Evolutionary conservation across 1,140 invertebrate species (phyloP).

Genomic region (Heliconius melpomene): DNA sequence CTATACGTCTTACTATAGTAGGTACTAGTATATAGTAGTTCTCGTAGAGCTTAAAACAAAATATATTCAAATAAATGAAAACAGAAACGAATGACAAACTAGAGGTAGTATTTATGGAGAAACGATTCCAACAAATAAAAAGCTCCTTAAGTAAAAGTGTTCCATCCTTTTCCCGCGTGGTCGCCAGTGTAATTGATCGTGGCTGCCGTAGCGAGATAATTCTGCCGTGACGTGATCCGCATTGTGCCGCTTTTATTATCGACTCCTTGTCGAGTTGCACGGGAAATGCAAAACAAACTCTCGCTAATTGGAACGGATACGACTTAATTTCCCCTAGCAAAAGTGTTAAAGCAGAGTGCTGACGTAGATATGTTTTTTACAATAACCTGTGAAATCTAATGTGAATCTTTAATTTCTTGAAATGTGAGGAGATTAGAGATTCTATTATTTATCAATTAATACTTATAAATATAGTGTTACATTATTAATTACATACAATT

Average conservation of each 20-base stretch:
- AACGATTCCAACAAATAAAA: constrained; percentile 27
- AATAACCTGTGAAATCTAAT: constrained; percentile 18
- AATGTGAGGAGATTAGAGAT: too few species aligned
- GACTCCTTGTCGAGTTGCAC: constrained; percentile 49
- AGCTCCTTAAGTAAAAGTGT: constrained; percentile 31
- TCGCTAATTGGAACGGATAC: constrained; percentile 63
- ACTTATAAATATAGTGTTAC: too few species aligned
- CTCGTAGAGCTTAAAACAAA: background rate
- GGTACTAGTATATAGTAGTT: background rate
- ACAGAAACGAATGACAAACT: background rate
- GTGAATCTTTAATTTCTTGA: too few species aligned
- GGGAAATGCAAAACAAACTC: constrained; percentile 71
- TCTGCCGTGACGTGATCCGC: constrained; percentile 73
- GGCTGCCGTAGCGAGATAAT: constrained; percentile 71
- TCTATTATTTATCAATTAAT: too few species aligned
- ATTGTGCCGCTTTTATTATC: constrained; percentile 68
- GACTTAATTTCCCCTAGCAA: constrained; percentile 48
- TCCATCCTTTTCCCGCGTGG: constrained; percentile 61
- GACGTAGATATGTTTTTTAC: constrained; percentile 31
- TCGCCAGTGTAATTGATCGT: constrained; percentile 74
- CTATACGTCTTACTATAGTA: background rate
- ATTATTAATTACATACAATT: too few species aligned
- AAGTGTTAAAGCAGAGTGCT: constrained; percentile 38
- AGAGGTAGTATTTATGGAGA: background rate
- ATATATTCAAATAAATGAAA: background rate